phyloP scores from a whole-genome alignment of 2,888 invertebrate genomes.

The Eutolmus rufibarbis region DNA sequence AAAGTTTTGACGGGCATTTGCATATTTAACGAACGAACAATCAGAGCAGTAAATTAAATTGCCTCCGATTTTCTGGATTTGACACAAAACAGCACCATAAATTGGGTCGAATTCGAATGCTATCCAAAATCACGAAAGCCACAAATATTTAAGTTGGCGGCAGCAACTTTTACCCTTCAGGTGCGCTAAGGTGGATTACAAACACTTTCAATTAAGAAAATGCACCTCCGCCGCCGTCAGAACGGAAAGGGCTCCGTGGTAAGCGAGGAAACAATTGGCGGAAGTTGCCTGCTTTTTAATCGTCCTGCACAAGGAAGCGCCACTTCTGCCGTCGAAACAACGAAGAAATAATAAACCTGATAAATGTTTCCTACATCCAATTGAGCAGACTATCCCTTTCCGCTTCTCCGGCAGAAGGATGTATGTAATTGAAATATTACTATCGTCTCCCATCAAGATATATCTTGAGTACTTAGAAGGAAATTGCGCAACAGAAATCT shows the following conservation, averaged over 20 bases:
- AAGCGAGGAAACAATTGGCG: neutral
- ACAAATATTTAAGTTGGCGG: neutral
- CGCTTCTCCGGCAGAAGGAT: neutral
- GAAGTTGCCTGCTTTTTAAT: neutral
- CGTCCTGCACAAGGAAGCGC: neutral
- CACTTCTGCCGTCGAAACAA: neutral
- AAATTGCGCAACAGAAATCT: slow-evolving; percentile 44
- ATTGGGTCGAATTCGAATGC: neutral
- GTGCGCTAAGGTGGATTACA: neutral
- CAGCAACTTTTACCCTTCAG: neutral
- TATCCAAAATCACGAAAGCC: neutral
- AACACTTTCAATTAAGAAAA: neutral
- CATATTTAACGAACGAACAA: slow-evolving; percentile 28
- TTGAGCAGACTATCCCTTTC: slow-evolving; percentile 15
- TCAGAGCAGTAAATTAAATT: slow-evolving; percentile 13
- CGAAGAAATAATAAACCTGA: neutral
- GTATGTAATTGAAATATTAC: slow-evolving; percentile 45
- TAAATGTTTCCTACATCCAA: slow-evolving; percentile 27
- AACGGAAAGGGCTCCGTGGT: neutral
- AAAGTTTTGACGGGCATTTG: slow-evolving; percentile 2
- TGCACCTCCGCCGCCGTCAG: neutral
- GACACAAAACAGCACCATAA: neutral
- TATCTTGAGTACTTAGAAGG: slow-evolving; percentile 42
- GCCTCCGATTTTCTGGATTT: neutral
- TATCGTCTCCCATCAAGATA: slow-evolving; percentile 43